A percentile compares a stretch with the other conserved stretches of the same genome.
phyloP scores from a whole-genome alignment of 2,888 invertebrate genomes.

The Eurytoma californica region DNA sequence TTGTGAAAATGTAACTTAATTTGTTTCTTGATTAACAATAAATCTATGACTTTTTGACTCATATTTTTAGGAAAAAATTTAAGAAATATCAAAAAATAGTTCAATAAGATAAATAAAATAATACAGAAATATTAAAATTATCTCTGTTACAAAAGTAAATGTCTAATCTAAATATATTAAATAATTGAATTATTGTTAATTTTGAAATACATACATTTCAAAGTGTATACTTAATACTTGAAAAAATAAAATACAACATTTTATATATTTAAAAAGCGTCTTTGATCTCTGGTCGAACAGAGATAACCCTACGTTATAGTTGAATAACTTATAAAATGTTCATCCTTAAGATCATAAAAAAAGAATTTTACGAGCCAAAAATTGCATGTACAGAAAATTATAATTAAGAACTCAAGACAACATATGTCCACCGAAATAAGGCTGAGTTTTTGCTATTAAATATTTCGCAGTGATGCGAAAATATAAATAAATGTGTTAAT shows the following conservation, averaged over 20 bases:
- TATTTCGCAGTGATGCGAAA: conserved; percentile 47
- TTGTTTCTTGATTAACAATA: too few relatives aligned
- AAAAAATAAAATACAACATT: conserved; percentile 9
- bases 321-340: conserved; percentile 26
- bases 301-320: conserved; percentile 33
- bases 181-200: conserved; percentile 8
- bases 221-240: conserved; percentile 36
- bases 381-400: conserved; percentile 43
- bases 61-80: background rate
- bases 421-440: conserved; percentile 47
- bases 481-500: conserved; percentile 29
- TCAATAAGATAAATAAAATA: conserved; percentile 1
- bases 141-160: conserved; percentile 23
- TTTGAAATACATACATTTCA: conserved; percentile 12
- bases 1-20: too few relatives aligned
- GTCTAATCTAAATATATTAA: background rate
- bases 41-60: too few relatives aligned
- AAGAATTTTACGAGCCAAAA: conserved; percentile 48
- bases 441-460: conserved; percentile 50
- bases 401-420: conserved; percentile 39
- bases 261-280: conserved; percentile 23
- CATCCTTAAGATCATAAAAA: conserved; percentile 37
- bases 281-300: conserved; percentile 21
- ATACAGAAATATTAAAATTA: conserved; percentile 6
- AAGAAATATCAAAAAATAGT: conserved; percentile 10